Evolutionary conservation across 2,113 vertebrate genomes (phyloP), one percentile per base, ranked within the genome.

Genomic region (Nanger granti): DNA sequence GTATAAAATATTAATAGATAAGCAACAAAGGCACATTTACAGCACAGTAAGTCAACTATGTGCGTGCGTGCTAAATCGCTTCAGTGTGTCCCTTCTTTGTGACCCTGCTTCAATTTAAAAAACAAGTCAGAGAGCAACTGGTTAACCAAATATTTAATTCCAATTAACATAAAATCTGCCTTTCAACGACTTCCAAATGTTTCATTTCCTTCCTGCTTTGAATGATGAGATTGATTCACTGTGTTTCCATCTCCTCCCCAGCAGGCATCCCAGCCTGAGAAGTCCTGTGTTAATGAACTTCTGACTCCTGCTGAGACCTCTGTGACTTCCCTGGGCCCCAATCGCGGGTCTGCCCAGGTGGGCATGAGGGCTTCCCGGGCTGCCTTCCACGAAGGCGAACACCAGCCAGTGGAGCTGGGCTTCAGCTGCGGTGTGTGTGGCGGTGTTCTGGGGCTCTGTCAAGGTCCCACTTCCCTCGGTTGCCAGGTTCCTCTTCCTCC

Each of bases 111-210:
- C 80, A 54, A 13, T 22, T 83, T 8, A 54, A 54, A 83, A 52
- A 80, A 54, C 2, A 83, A 84, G 20, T 84, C 82, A 14, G 94
- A 89, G 41, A 97, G 83, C 52, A 92, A 62, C 83, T 84, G 41
- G 52, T 90, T 92, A 95, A 97, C 52, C 41, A 95, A 89, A 88
- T 44, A 57, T 93, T 97, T 95, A 91, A 95, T 89, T 96, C 96
- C 60, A 84, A 94, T 91, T 89, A 97, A 73, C 60, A 91, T 89
- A 91, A 97, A 98, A 92, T 89, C 85, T 94, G 62, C 93, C 84
- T 97, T 93, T 87, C 69, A 87, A 6, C 66, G 83, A 91, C 91
- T 96, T 96, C 83, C 84, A 92, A 93, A 31, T 57, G 66, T 66
- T 94, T 96, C 52, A n/a, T 93, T 95, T 97, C 95, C 97, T 87